Evolutionary conservation across 2,113 vertebrate species (phyloP), one percentile per base, ranked within the genome.

Genomic region (Hemiscyllium ocellatum): DNA sequence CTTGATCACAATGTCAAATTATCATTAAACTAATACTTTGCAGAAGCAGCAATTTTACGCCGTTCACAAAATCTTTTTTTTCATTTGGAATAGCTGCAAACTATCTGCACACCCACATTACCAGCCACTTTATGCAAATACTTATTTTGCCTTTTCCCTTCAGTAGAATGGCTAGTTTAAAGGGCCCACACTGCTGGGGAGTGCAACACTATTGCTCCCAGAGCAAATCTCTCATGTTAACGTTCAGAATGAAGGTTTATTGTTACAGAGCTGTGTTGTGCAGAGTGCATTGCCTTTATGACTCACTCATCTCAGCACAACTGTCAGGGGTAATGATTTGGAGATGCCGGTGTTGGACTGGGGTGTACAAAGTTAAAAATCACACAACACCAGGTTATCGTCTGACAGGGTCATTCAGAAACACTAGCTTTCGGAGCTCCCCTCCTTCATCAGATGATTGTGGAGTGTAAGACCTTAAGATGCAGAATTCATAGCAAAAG

Each of bases 201-300:
- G 24, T 47, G 52, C 94, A 95, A 95, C 68, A 69, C 69, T 69
- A 72, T 47, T 95, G 47, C 47, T 72, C 37, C 52, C 94, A 50
- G 66, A 72, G 47, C 68, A 95, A 72, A 72, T 95, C 69, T 52
- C 94, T 76, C 33, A 33, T 76, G 94, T 95, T 70, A 95, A 72
- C 69, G 52, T 24, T 26, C 42, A 95, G n/a, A 95, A 95, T 70
- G 52, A 72, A 47, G 72, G 8, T 95, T 95, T 95, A 95, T 95
- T 95, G 42, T 72, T 50, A 76, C 7, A 68, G 13, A 37, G 68
- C 37, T 47, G 69, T 42, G 68, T 68, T 72, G 42, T 4, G 93
- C 68, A 70, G 29, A 70, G 68, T 24, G 68, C 24, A 95, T 26
- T 52, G 47, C 94, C 68, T 52, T 52, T 95, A 95, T 72, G 68